Percentiles rank a stretch among this genome's conserved stretches.
phyloP scores from a whole-genome alignment of 1,140 invertebrate genomes.

The Whitmania pigra region DNA sequence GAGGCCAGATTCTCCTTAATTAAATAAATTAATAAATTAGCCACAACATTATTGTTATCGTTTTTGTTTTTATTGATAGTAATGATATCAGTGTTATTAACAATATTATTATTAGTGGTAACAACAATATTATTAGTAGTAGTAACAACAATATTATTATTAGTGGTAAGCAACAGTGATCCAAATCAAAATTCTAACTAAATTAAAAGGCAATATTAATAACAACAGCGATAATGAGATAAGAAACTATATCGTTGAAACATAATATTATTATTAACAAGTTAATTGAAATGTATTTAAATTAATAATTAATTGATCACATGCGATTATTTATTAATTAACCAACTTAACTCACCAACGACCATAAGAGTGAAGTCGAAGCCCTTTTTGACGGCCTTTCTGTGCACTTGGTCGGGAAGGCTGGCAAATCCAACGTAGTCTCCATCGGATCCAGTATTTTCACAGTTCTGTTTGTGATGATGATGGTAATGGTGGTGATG shows the following conservation, averaged over 20 bases:
- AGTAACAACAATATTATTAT: not conserved
- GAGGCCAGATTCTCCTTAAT: constrained; percentile 43
- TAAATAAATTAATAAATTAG: too few species aligned
- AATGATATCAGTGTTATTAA: not conserved
- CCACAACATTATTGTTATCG: too few species aligned
- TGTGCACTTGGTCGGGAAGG: constrained; percentile 45
- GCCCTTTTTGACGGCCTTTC: constrained; percentile 44
- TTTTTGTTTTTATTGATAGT: not conserved
- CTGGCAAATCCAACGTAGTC: constrained; percentile 52
- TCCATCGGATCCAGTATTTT: constrained; percentile 28
- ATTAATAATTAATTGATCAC: too few species aligned
- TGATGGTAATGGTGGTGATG: too few species aligned
- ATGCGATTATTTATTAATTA: too few species aligned
- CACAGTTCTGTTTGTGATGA: too few species aligned
- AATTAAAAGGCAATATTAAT: not conserved
- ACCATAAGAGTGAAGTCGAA: constrained; percentile 48
- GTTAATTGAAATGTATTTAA: too few species aligned
- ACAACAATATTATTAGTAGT: not conserved
- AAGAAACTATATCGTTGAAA: too few species aligned
- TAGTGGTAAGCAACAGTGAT: not conserved
- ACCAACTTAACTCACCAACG: constrained; percentile 38
- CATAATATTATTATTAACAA: too few species aligned
- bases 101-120: not conserved
- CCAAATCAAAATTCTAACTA: not conserved
- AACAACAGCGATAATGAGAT: too few species aligned